Percentiles rank a stretch among this genome's conserved stretches.
These are phyloP conservation scores for Centropyge bicolor DNA, from an alignment of 2,797 vertebrate genomes.

Conservation along the genomic window DNA sequence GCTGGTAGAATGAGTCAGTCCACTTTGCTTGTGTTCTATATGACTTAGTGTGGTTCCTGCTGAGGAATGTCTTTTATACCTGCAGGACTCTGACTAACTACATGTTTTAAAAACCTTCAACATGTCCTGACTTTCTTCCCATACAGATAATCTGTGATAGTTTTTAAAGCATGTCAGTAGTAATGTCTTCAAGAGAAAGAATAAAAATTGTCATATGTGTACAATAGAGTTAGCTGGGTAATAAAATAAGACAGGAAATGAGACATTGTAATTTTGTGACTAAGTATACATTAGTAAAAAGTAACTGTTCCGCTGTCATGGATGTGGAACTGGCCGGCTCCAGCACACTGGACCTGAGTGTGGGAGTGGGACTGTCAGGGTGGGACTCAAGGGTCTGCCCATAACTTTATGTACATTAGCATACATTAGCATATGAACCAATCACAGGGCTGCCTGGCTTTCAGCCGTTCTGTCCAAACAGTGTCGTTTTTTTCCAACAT, in stretches of 20 bases:
- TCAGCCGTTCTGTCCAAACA: conserved; percentile 27
- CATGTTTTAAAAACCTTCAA: neutral
- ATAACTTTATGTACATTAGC: conserved; percentile 47
- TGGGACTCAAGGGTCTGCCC: neutral
- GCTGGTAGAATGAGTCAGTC: neutral
- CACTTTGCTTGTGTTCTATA: neutral
- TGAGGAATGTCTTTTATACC: neutral
- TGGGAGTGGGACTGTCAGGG: conserved; percentile 6
- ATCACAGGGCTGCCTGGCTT: conserved; percentile 23
- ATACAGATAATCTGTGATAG: neutral
- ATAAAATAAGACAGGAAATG: neutral
- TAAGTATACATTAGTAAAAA: neutral
- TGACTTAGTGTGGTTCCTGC: neutral
- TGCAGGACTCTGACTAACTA: neutral
- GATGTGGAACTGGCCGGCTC: neutral
- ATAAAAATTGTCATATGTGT: neutral
- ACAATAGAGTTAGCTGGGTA: neutral
- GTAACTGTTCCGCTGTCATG: neutral
- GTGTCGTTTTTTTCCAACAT: neutral
- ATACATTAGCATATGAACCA: conserved; percentile 44
- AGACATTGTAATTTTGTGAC: neutral
- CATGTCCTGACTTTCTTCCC: neutral
- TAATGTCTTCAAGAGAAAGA: neutral
- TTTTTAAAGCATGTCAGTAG: too few relatives aligned
- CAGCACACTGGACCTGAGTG: neutral